These are phyloP conservation scores for Hippolais icterina DNA, from an alignment of 2,113 vertebrate species.

Conservation along the genomic window DNA sequence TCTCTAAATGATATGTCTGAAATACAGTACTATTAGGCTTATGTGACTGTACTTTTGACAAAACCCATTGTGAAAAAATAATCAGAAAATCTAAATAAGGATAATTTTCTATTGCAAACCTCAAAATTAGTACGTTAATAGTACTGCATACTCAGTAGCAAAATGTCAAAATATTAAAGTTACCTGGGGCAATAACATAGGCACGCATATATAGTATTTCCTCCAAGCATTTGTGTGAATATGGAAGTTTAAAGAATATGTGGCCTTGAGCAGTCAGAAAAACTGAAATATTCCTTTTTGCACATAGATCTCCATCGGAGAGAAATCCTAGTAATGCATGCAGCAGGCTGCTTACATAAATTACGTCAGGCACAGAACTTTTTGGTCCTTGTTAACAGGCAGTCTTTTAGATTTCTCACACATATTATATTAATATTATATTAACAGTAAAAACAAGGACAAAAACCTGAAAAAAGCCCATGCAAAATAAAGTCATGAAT, in stretches of 20 bases:
- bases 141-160: background rate
- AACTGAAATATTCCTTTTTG: background rate
- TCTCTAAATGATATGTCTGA: background rate
- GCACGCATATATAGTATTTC: background rate
- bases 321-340: background rate
- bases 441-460: background rate
- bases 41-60: background rate
- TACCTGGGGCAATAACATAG: background rate
- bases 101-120: background rate
- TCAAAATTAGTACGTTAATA: background rate
- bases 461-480: background rate
- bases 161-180: background rate
- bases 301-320: background rate
- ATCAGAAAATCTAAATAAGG: background rate
- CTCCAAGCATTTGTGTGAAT: background rate
- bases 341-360: background rate
- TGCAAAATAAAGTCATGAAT: background rate
- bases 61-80: background rate
- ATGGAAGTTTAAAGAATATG: background rate
- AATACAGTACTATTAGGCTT: background rate
- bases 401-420: background rate
- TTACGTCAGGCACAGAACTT: background rate
- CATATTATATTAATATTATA: background rate
- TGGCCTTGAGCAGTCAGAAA: background rate
- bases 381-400: background rate